A percentile compares a stretch with the other conserved stretches of the same genome.
phyloP scores from a whole-genome alignment of 2,888 invertebrate genomes.

The Nomada goodeniana region DNA sequence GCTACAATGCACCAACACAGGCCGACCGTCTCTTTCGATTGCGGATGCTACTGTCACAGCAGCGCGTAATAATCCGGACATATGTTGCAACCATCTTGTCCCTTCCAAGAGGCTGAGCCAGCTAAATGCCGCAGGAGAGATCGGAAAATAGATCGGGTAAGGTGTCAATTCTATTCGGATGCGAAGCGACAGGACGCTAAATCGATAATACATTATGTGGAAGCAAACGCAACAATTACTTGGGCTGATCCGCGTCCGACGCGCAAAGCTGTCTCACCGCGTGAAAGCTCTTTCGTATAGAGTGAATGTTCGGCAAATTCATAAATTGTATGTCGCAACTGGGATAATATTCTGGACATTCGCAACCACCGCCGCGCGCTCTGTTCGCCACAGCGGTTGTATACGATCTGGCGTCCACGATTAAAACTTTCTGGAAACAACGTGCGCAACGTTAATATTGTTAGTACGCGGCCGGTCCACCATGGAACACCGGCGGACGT shows the following conservation, averaged over 20 bases:
- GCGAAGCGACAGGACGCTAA: not conserved
- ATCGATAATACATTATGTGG: not conserved
- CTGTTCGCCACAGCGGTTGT: constrained; percentile 98
- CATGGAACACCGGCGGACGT: no score
- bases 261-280: constrained; percentile 92
- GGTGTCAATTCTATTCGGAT: not conserved
- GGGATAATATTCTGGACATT: constrained; percentile 97
- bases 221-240: constrained; percentile 85
- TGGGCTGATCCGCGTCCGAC: constrained; percentile 91
- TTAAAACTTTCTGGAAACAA: constrained; percentile 89
- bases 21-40: constrained; percentile 92
- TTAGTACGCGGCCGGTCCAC: no score
- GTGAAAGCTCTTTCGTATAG: constrained; percentile 96
- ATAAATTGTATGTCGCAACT: constrained; percentile 98
- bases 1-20: constrained; percentile 98
- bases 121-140: constrained; percentile 84
- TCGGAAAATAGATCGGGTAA: no score
- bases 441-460: not conserved
- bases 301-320: constrained; percentile 98
- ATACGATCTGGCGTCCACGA: constrained; percentile 98
- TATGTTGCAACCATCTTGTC: constrained; percentile 96
- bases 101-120: constrained; percentile 96
- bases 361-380: constrained; percentile 98
- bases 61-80: constrained; percentile 93
- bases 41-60: constrained; percentile 92